Conservation (phyloP, 2,888 invertebrate genomes). For the Sinohyriopsis cumingii region DNA sequence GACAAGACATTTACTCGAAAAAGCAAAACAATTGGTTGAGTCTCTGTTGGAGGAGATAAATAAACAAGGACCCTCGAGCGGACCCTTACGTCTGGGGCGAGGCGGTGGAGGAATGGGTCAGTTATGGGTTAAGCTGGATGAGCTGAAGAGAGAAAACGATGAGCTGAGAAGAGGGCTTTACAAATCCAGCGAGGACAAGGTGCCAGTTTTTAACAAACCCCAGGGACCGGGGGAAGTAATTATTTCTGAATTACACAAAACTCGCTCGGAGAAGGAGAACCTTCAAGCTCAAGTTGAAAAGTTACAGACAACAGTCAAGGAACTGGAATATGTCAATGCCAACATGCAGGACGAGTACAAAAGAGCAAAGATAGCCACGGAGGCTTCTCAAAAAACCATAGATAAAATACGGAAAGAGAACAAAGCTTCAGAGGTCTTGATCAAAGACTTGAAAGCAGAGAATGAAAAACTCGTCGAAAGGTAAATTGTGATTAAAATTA, state of each 20-base stretch:
- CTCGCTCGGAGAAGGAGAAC: conserved; percentile 51
- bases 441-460: conserved; percentile 50
- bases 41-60: conserved; percentile 38
- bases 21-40: conserved; percentile 56
- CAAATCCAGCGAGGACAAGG: conserved; percentile 42
- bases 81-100: conserved; percentile 26
- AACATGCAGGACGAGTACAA: conserved; percentile 60
- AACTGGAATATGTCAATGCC: conserved; percentile 48
- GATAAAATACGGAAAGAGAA: conserved; percentile 59
- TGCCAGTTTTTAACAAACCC: conserved; percentile 37
- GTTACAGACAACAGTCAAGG: conserved; percentile 50
- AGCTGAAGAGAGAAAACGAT: conserved; percentile 63
- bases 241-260: conserved; percentile 53
- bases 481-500: conserved; percentile 29
- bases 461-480: conserved; percentile 56
- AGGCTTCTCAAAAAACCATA: conserved; percentile 54
- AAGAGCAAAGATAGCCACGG: conserved; percentile 53
- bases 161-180: conserved; percentile 49
- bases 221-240: conserved; percentile 59
- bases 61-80: conserved; percentile 14
- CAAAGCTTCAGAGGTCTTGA: conserved; percentile 48
- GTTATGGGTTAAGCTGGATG: conserved; percentile 65
- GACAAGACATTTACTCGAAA: conserved; percentile 58
- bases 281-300: conserved; percentile 52
- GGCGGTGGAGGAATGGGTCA: conserved; percentile 61